A percentile compares a stretch with the other conserved stretches of the same genome.
Evolutionary conservation across 2,888 invertebrate species (phyloP).

Genomic region (Torymus texanus): DNA sequence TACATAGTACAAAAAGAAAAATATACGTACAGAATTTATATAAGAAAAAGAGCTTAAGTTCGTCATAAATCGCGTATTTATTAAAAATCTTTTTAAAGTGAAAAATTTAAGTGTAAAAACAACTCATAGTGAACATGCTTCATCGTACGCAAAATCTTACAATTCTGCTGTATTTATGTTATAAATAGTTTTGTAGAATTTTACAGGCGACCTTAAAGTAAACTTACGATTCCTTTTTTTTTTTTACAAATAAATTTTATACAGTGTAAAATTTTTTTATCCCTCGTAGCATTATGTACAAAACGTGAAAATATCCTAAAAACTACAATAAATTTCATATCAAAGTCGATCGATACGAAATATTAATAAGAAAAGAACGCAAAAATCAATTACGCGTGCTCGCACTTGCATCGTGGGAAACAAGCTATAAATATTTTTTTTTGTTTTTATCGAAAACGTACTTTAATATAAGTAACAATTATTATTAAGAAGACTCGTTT

Average conservation of each 20-base stretch:
- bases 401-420: constrained; percentile 33
- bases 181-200: constrained; percentile 17
- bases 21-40: constrained; percentile 33
- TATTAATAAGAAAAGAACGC: constrained; percentile 7
- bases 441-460: constrained; percentile 38
- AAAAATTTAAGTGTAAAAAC: constrained; percentile 32
- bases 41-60: constrained; percentile 4
- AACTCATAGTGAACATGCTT: constrained; percentile 5
- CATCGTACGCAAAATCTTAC: not conserved
- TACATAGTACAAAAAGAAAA: constrained; percentile 50
- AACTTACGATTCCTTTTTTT: constrained; percentile 9
- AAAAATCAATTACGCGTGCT: constrained; percentile 9
- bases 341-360: constrained; percentile 35
- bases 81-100: constrained; percentile 16
- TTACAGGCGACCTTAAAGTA: constrained; percentile 25
- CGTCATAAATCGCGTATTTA: constrained; percentile 2
- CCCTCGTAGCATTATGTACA: constrained; percentile 44
- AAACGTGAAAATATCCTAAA: constrained; percentile 52
- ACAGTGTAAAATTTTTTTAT: constrained; percentile 28
- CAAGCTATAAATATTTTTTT: constrained; percentile 49
- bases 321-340: constrained; percentile 51
- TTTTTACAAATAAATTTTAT: constrained; percentile 38
- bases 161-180: constrained; percentile 6
- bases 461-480: constrained; percentile 51
- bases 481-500: constrained; percentile 37